Percentiles rank a stretch among this genome's conserved stretches.
These are phyloP conservation scores for Dolichoris vasculosae DNA, from an alignment of 1,140 invertebrate genomes.

Conservation along the genomic window DNA sequence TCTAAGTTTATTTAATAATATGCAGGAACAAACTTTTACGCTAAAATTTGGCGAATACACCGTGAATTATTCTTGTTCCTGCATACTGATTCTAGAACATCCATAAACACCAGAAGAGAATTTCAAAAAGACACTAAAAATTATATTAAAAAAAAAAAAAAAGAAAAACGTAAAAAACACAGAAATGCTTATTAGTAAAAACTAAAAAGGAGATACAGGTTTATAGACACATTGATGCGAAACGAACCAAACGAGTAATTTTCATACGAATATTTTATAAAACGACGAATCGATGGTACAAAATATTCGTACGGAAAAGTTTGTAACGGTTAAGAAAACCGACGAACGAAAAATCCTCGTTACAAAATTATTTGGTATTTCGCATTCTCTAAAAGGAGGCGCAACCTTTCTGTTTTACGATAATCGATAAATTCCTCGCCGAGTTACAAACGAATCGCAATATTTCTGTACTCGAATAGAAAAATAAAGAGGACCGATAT, in stretches of 20 bases:
- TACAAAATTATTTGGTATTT: background rate
- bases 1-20: constrained; percentile 1
- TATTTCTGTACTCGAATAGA: too few species aligned
- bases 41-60: background rate
- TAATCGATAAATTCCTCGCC: too few species aligned
- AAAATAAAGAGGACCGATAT: too few species aligned
- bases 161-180: background rate
- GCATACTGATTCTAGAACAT: constrained; percentile 23
- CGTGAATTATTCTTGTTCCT: background rate
- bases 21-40: constrained; percentile 29
- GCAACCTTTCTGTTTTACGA: constrained; percentile 1
- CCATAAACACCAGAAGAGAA: constrained; percentile 37
- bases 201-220: background rate
- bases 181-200: constrained; percentile 8
- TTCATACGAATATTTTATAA: background rate
- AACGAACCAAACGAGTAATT: background rate
- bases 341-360: background rate
- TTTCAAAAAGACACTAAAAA: constrained; percentile 29
- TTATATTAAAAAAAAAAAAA: constrained; percentile 1
- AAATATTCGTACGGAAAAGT: background rate
- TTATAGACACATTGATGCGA: background rate
- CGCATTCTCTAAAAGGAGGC: background rate
- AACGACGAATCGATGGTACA: background rate
- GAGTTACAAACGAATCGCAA: too few species aligned
- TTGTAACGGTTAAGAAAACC: background rate